These are phyloP conservation scores for Catocala sponsa DNA, from an alignment of 2,888 invertebrate species.

Conservation along the genomic window DNA sequence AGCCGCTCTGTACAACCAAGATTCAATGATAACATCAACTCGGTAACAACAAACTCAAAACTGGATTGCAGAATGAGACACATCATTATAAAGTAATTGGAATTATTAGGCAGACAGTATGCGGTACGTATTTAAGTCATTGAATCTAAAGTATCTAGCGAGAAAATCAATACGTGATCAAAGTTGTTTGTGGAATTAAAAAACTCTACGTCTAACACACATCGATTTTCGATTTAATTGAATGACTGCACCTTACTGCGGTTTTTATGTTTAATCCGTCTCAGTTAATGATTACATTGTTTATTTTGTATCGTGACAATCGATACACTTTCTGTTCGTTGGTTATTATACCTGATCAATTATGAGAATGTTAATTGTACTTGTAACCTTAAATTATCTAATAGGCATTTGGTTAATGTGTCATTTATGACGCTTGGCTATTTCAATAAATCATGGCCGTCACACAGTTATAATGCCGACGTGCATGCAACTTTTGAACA, in stretches of 20 bases:
- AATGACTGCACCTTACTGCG: constrained; percentile 23
- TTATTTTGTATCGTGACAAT: constrained; percentile 35
- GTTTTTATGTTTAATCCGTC: constrained; percentile 30
- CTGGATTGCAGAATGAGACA: not conserved
- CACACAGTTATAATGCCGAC: too few relatives aligned
- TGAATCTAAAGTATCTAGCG: constrained; percentile 24
- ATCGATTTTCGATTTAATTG: constrained; percentile 34
- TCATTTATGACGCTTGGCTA: constrained; percentile 3
- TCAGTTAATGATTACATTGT: constrained; percentile 21
- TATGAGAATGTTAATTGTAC: constrained; percentile 30
- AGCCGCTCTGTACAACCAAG: constrained; percentile 16
- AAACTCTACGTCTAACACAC: constrained; percentile 19
- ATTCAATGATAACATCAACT: constrained; percentile 2
- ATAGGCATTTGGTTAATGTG: constrained; percentile 24
- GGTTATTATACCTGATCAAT: constrained; percentile 28
- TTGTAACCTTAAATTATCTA: constrained; percentile 32
- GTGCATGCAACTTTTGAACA: not conserved
- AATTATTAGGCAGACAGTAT: not conserved
- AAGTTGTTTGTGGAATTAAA: constrained; percentile 20
- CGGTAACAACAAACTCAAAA: too few relatives aligned
- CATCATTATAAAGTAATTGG: too few relatives aligned
- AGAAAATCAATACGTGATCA: constrained; percentile 34
- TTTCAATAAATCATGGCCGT: too few relatives aligned
- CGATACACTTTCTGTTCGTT: constrained; percentile 34
- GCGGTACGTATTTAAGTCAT: constrained; percentile 7